Conservation (phyloP, 2,113 vertebrate genomes). For the Lonchura striata region DNA sequence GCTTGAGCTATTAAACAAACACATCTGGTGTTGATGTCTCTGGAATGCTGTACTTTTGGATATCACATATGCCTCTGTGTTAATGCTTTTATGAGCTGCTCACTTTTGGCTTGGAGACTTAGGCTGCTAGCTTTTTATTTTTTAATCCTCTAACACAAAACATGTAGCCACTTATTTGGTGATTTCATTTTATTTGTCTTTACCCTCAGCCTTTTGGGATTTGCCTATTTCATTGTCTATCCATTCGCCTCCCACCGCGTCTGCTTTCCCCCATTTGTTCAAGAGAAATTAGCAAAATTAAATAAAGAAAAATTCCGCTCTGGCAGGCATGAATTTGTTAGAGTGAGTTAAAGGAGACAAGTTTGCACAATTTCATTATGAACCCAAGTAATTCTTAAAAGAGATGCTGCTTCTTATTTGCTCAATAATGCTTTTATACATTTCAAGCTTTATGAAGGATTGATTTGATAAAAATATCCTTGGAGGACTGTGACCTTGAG, state of each 20-base stretch:
- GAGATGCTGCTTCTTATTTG: slow-evolving; percentile 28
- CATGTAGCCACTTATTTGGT: not conserved
- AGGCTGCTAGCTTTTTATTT: not conserved
- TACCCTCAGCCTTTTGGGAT: not conserved
- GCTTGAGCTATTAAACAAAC: slow-evolving; percentile 48
- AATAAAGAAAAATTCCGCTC: slow-evolving; percentile 35
- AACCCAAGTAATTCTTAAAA: slow-evolving; percentile 31
- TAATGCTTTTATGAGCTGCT: not conserved
- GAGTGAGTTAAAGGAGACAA: slow-evolving; percentile 16
- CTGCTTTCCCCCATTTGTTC: not conserved
- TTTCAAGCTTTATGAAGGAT: not conserved
- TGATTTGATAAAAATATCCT: slow-evolving; percentile 38
- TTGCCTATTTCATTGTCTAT: not conserved
- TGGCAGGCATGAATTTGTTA: slow-evolving; percentile 22
- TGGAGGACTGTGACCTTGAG: not conserved
- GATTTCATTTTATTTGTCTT: slow-evolving; percentile 8
- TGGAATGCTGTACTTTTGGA: slow-evolving; percentile 21
- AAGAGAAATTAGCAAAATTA: slow-evolving; percentile 38
- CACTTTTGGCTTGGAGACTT: not conserved
- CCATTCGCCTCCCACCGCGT: fast-evolving
- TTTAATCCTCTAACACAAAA: not conserved
- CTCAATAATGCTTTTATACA: slow-evolving; percentile 5
- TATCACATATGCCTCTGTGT: not conserved
- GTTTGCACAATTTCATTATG: slow-evolving; percentile 32
- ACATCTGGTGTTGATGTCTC: slow-evolving; percentile 34